Percentiles rank a stretch among this genome's conserved stretches.
Evolutionary conservation across 1,140 invertebrate species (phyloP).

Genomic region (Notospermus geniculatus): DNA sequence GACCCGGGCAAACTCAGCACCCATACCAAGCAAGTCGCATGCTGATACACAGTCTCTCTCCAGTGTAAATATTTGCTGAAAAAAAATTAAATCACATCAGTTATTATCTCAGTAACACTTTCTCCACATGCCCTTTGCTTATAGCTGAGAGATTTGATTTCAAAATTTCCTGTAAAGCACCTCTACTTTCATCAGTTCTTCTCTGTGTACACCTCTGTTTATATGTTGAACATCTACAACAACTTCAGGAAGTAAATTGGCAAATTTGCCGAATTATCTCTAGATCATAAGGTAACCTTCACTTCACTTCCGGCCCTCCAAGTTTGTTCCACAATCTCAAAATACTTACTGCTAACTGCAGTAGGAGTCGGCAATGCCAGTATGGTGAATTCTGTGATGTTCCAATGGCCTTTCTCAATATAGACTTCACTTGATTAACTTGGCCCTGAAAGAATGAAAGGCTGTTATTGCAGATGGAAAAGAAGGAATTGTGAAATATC

Average conservation of each 20-base stretch:
- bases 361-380: conserved; percentile 94
- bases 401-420: conserved; percentile 87
- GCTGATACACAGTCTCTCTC: conserved; percentile 88
- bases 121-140: no score
- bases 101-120: no score
- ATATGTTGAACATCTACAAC: no score
- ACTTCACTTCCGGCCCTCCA: no score
- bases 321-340: not conserved
- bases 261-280: no score
- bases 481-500: no score
- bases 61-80: conserved; percentile 87
- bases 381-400: conserved; percentile 87
- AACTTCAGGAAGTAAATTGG: no score
- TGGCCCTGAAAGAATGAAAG: conserved; percentile 61
- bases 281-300: no score
- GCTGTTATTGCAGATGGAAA: conserved; percentile 6
- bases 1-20: conserved; percentile 91
- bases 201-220: no score
- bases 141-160: no score
- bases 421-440: conserved; percentile 79
- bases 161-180: no score
- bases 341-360: conserved; percentile 85
- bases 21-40: conserved; percentile 83
- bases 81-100: conserved; percentile 32
- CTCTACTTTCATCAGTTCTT: no score